These are phyloP conservation scores for Diploptera punctata DNA, from an alignment of 2,888 invertebrate genomes.

Conservation along the genomic window DNA sequence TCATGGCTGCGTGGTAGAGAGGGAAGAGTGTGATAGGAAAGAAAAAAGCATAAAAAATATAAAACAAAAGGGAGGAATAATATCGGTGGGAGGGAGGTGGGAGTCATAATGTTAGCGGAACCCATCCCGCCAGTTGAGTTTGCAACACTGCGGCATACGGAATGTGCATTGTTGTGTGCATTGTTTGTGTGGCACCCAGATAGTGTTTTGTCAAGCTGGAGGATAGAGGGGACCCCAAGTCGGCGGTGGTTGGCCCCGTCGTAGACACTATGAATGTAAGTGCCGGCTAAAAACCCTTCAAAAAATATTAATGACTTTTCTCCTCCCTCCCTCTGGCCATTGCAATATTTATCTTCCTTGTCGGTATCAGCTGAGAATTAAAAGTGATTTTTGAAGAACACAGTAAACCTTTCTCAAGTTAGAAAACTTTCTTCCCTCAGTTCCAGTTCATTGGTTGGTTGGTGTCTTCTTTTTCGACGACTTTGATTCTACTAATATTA, in stretches of 20 bases:
- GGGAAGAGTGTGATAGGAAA: slow-evolving; percentile 40
- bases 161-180: slow-evolving; percentile 21
- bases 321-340: no score
- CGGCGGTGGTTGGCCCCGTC: slow-evolving; percentile 32
- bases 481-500: no score
- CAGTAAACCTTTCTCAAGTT: no score
- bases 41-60: slow-evolving; percentile 39
- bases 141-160: slow-evolving; percentile 24
- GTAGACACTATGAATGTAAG: slow-evolving; percentile 42
- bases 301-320: no score
- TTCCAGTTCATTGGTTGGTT: no score
- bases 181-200: neutral
- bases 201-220: slow-evolving; percentile 36
- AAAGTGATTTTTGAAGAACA: no score
- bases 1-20: slow-evolving; percentile 53
- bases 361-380: no score
- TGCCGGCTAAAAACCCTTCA: no score
- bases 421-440: no score
- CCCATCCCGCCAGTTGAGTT: slow-evolving; percentile 36
- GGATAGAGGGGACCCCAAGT: slow-evolving; percentile 36
- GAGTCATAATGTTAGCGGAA: slow-evolving; percentile 29
- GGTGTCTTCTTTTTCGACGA: no score
- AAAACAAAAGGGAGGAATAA: slow-evolving; percentile 35
- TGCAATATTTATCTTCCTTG: no score
- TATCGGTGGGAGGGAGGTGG: slow-evolving; percentile 40